These are phyloP conservation scores for Drosophila sulfurigaster DNA, from an alignment of 1,140 invertebrate genomes.

Conservation along the genomic window DNA sequence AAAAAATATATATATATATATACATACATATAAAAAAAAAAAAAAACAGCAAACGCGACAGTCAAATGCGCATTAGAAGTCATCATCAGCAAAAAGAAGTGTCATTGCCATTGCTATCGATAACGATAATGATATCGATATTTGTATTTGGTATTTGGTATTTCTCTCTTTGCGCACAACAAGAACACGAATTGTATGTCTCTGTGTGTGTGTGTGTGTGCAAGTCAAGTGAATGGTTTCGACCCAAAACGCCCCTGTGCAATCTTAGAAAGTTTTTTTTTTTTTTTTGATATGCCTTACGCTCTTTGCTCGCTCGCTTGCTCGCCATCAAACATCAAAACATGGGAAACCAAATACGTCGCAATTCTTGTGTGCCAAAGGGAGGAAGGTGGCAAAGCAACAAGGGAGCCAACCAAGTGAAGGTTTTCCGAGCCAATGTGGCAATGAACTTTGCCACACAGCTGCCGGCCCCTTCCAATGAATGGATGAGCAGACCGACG, in stretches of 20 bases:
- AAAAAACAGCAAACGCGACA: conserved; percentile 41
- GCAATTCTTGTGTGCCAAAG: background rate
- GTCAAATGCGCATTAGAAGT: conserved; percentile 71
- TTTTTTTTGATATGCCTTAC: background rate
- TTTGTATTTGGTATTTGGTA: background rate
- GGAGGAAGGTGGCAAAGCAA: background rate
- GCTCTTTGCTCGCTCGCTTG: background rate
- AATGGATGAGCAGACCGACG: background rate
- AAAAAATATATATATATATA: background rate
- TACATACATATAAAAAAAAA: background rate
- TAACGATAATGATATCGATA: conserved; percentile 23
- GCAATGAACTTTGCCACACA: conserved; percentile 57
- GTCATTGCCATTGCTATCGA: conserved; percentile 31
- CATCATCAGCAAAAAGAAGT: conserved; percentile 42
- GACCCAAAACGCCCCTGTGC: conserved; percentile 2
- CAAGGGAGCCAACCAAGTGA: conserved; percentile 32
- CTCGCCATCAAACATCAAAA: conserved; percentile 1
- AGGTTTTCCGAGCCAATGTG: conserved; percentile 55
- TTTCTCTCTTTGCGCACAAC: background rate
- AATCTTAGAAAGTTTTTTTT: conserved; percentile 39
- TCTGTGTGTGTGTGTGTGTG: background rate
- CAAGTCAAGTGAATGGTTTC: conserved; percentile 38
- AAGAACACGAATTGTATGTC: background rate
- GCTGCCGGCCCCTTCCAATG: background rate
- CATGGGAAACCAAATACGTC: conserved; percentile 17